Evolutionary conservation across 1,140 invertebrate species (phyloP).

Genomic region (Globodera ellingtonae): DNA sequence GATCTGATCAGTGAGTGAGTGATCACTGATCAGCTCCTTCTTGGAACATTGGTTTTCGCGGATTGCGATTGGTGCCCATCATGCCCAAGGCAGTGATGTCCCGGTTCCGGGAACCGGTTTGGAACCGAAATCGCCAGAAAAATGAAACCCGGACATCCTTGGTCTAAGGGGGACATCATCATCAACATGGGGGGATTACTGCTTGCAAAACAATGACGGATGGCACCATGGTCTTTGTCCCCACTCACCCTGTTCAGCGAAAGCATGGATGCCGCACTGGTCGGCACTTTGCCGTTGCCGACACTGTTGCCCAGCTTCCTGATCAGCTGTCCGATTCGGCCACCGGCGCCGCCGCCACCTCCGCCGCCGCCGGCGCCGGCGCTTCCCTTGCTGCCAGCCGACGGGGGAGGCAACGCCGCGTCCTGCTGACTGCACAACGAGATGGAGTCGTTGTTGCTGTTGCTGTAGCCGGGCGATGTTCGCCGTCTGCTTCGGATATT

Average conservation of each 20-base stretch:
- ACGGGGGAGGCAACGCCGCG: slow-evolving; percentile 40
- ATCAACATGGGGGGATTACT: too few species aligned
- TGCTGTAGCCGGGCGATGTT: slow-evolving; percentile 27
- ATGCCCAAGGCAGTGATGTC: too few species aligned
- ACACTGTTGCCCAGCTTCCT: slow-evolving; percentile 47
- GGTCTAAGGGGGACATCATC: too few species aligned
- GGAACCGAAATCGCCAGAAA: too few species aligned
- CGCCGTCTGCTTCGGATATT: background rate
- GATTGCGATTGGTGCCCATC: too few species aligned
- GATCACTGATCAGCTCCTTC: too few species aligned
- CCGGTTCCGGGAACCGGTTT: too few species aligned
- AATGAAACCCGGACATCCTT: too few species aligned
- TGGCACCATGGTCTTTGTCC: background rate
- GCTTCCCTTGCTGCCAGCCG: background rate
- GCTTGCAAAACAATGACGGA: too few species aligned
- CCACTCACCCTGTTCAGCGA: slow-evolving; percentile 53
- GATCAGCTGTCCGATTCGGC: slow-evolving; percentile 56
- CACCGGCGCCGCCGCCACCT: slow-evolving; percentile 18
- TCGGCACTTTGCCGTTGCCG: slow-evolving; percentile 35
- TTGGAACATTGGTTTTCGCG: too few species aligned
- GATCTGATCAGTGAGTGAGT: too few species aligned
- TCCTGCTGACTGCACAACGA: slow-evolving; percentile 50
- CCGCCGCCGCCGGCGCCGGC: background rate
- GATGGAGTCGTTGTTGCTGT: slow-evolving; percentile 39
- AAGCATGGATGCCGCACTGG: slow-evolving; percentile 55